Evolutionary conservation across 2,888 invertebrate genomes (phyloP), one percentile per base, ranked within the genome.

Genomic region (Scaeva pyrastri): DNA sequence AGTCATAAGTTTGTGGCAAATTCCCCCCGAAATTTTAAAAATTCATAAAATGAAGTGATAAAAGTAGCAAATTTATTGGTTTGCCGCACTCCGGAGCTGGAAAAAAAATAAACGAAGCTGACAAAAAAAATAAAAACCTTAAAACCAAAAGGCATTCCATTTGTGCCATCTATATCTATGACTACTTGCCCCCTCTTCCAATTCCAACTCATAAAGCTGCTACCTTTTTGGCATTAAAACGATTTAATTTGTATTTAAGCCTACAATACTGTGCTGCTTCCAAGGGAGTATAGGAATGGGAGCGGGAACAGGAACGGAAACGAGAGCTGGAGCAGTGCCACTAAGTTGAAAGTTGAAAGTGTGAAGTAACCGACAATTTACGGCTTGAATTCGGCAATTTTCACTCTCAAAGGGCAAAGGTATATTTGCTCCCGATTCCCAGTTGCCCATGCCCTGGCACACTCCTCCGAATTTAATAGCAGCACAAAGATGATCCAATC

Each of bases 31-130:
- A 41, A 16, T 58, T 60, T 45, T 16, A 80, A 68, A 72, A 76
- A 77, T 81, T 81, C 83, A 79, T 60, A 66, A 79, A 79, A 79
- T 75, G 50, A 86, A 86, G 71, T 74, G 82, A 82, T 86, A 68
- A 86, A 86, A 86, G 73, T 81, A 64, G 77, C 64, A 78, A 86
- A 81, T 81, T 86, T 86, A 86, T 86, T 82, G 77, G 86, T 73
- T 74, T 78, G 45, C 74, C 73, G 45, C 58, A 52, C 23, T 64
- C 43, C n/a, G 8, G 0, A 31, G 31, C 31, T 31, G 31, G 8
- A 31, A 19, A 43, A 75, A 80, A 60, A 77, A n/a, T n/a, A 48
- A 68, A 60, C 7, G 2, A 2, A 12, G 6, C 14, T 52, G 23
- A 16, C 26, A 26, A 39, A 55, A 8, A 6, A 7, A 14, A 71